A percentile compares a stretch with the other conserved stretches of the same genome.
These are phyloP conservation scores for Ptycholaimellus sp. DNA, from an alignment of 2,888 invertebrate genomes.

Conservation along the genomic window DNA sequence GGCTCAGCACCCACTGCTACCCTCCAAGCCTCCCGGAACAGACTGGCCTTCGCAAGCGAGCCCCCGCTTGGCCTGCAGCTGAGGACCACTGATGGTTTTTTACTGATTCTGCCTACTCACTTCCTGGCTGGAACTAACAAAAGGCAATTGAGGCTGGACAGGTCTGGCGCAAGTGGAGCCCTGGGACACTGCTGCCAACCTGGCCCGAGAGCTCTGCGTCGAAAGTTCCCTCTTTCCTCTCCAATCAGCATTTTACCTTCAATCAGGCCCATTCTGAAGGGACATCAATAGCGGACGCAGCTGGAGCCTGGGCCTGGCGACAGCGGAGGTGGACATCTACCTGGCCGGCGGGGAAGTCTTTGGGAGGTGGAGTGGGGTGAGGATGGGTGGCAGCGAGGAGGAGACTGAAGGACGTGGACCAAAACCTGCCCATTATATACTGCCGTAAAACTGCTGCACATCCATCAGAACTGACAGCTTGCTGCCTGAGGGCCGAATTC, in stretches of 20 bases:
- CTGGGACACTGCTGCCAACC: conserved; percentile 74
- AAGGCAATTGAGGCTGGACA: conserved; percentile 34
- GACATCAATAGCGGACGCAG: conserved; percentile 34
- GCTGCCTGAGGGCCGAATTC: too few relatives aligned
- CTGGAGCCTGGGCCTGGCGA: conserved; percentile 36
- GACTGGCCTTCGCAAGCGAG: conserved; percentile 46
- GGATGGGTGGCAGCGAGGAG: too few relatives aligned
- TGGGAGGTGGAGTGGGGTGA: too few relatives aligned
- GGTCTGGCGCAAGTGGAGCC: conserved; percentile 59
- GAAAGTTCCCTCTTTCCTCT: conserved; percentile 13
- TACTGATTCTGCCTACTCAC: too few relatives aligned
- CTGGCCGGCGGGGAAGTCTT: conserved; percentile 73
- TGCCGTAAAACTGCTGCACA: too few relatives aligned
- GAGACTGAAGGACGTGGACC: too few relatives aligned
- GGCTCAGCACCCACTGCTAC: conserved; percentile 37
- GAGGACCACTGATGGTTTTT: too few relatives aligned
- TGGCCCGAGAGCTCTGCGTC: conserved; percentile 32
- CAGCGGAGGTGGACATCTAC: conserved; percentile 35
- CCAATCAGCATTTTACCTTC: neutral
- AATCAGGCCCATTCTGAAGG: conserved; percentile 12
- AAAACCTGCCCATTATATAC: too few relatives aligned
- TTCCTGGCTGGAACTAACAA: too few relatives aligned
- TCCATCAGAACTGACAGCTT: too few relatives aligned
- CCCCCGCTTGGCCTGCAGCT: conserved; percentile 55
- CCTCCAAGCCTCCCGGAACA: conserved; percentile 58